Conservation (phyloP, 30 jellyfish, hydroid and myxozoan species). For the Chrysaora quinquecirrha region DNA sequence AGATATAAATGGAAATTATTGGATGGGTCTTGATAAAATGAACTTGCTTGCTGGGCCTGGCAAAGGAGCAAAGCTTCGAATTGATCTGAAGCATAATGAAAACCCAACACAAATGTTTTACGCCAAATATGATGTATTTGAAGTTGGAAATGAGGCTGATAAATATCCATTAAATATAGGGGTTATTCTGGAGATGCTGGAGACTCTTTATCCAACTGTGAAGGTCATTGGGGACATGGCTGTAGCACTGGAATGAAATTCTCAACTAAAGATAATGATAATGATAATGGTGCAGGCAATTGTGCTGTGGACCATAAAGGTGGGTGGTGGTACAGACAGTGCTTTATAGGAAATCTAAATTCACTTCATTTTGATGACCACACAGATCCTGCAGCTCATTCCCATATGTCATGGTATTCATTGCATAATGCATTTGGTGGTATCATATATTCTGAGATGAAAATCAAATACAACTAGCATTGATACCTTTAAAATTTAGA, state of each 20-base stretch:
- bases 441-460: slow-evolving; percentile 36
- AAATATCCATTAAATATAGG: not conserved
- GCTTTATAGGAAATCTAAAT: slow-evolving; percentile 26
- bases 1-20: slow-evolving; percentile 10
- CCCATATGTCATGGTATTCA: slow-evolving; percentile 15
- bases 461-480: not conserved
- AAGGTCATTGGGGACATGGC: not conserved
- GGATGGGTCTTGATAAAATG: slow-evolving; percentile 58
- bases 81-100: not conserved
- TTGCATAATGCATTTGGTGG: slow-evolving; percentile 9
- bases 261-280: slow-evolving; percentile 36
- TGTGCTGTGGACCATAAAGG: slow-evolving; percentile 24
- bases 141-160: not conserved
- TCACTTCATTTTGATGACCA: not conserved
- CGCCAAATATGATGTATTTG: not conserved
- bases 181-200: slow-evolving; percentile 8
- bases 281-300: not conserved
- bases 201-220: not conserved
- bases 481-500: too few species aligned
- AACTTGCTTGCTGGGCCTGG: slow-evolving; percentile 23
- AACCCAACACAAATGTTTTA: not conserved
- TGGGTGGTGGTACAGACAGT: slow-evolving; percentile 53
- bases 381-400: not conserved
- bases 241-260: slow-evolving; percentile 21
- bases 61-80: not conserved